A percentile compares a stretch with the other conserved stretches of the same genome.
Evolutionary conservation across 2,797 vertebrate species (phyloP).

Genomic region (Lateolabrax maculatus): DNA sequence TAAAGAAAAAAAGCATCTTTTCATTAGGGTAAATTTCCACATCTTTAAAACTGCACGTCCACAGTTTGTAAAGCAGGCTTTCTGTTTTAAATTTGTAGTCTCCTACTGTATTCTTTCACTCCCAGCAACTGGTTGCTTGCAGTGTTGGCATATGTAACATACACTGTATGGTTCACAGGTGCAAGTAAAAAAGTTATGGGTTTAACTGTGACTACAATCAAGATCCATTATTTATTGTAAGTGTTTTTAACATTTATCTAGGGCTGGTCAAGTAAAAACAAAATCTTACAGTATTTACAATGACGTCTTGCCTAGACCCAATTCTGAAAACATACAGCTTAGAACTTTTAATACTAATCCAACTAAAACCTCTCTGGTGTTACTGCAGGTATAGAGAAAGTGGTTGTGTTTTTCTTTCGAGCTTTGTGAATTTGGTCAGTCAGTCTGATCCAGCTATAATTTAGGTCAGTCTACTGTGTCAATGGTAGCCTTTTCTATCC

Average conservation of each 20-base stretch:
- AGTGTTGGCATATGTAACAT: neutral
- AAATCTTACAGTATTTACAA: neutral
- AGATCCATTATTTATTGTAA: neutral
- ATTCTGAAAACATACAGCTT: slow-evolving; percentile 35
- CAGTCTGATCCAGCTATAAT: slow-evolving; percentile 60
- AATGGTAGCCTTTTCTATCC: slow-evolving; percentile 41
- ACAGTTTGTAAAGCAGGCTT: neutral
- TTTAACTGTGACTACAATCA: neutral
- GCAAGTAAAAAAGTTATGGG: neutral
- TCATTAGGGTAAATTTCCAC: no score
- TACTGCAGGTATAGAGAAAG: slow-evolving; percentile 26
- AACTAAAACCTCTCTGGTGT: slow-evolving; percentile 24
- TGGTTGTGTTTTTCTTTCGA: slow-evolving; percentile 33
- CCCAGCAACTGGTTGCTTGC: neutral
- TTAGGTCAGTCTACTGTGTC: slow-evolving; percentile 71
- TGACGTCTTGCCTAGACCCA: slow-evolving; percentile 8
- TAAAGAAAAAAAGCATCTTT: neutral
- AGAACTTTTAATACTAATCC: slow-evolving; percentile 37
- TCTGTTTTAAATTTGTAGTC: neutral
- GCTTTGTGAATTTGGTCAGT: slow-evolving; percentile 45
- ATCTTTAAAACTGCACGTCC: neutral
- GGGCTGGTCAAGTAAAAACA: neutral
- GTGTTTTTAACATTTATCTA: neutral
- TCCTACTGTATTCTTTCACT: neutral
- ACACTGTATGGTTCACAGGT: neutral